Evolutionary conservation across 2,113 vertebrate genomes (phyloP).

Genomic region (Crypturellus undulatus): DNA sequence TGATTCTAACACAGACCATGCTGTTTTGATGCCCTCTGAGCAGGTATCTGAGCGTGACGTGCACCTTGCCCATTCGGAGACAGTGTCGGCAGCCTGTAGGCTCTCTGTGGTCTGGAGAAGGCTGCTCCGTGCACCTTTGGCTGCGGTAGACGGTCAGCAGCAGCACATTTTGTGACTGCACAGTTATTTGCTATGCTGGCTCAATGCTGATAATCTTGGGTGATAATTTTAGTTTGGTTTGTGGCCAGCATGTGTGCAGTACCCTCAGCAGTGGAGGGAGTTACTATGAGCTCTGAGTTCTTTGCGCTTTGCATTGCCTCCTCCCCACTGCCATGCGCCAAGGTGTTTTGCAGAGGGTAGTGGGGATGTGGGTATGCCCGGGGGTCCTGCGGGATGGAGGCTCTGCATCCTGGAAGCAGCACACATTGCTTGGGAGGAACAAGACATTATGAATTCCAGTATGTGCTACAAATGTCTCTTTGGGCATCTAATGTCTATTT

Average conservation of each 20-base stretch:
- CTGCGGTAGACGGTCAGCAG: too few relatives aligned
- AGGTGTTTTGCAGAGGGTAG: not conserved
- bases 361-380: not conserved
- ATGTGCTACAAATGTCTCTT: not conserved
- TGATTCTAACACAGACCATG: not conserved
- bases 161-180: not conserved
- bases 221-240: not conserved
- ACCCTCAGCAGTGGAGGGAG: rapidly evolving
- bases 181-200: not conserved
- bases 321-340: rapidly evolving
- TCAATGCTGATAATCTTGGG: not conserved
- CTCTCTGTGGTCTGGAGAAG: not conserved
- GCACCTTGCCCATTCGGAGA: not conserved
- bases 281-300: rapidly evolving
- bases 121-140: rapidly evolving
- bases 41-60: not conserved
- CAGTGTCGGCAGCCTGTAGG: rapidly evolving
- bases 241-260: not conserved
- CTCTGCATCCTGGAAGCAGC: not conserved
- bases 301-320: rapidly evolving
- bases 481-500: constrained; percentile 12
- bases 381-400: not conserved
- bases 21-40: not conserved
- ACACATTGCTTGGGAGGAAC: not conserved
- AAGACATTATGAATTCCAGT: not conserved